Base-by-base conservation (phyloP, 2,797 vertebrate genomes). In the Sebastiscus tertius region DNA sequence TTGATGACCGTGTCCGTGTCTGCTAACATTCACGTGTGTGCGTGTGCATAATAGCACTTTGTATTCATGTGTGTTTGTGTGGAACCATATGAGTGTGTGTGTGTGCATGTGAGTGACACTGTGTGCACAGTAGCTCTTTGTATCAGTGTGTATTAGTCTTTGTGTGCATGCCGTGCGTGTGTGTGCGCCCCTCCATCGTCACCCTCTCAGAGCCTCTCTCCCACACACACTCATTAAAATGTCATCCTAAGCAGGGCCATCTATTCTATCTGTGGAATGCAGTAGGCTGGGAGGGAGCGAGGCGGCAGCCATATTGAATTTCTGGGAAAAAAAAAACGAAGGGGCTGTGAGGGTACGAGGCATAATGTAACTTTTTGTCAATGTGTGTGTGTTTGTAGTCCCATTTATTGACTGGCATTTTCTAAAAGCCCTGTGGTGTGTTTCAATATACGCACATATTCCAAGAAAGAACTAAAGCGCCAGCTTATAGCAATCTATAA, bases 181-280 rank as follows among this genome's bases (percentile, higher is more conserved):
- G 67, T 77, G 69, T 69, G 59, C 42, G 36, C 22, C 73, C 76
- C 79, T 86, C 86, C 65, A 72, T 91, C 82, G 63, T 87, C 87
- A 81, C 88, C 86, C 89, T 92, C 87, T 91, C 87, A 79, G 82
- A 90, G 81, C 61, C 81, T 59, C 68, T 89, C 86, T 90, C 91
- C 86, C 91, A 90, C 89, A 88, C 88, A 87, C 89, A 89, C 91
- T 91, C 92, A 93, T 94, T 95, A 93, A 94, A 94, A 93, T 90
- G 91, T 93, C 91, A 90, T 87, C 87, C 87, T 75, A 79, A 92
- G 85, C 87, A 66, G 74, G 87, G 75, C 84, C 90, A 88, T 93
- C 87, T 91, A 90, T 94, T 95, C 90, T 89, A 77, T 90, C 90
- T 87, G 74, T 81, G 93, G 95, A 95, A 94, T 94, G 92, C 88